phyloP scores from a whole-genome alignment of 2,888 invertebrate genomes.

The Mythimna albipuncta region DNA sequence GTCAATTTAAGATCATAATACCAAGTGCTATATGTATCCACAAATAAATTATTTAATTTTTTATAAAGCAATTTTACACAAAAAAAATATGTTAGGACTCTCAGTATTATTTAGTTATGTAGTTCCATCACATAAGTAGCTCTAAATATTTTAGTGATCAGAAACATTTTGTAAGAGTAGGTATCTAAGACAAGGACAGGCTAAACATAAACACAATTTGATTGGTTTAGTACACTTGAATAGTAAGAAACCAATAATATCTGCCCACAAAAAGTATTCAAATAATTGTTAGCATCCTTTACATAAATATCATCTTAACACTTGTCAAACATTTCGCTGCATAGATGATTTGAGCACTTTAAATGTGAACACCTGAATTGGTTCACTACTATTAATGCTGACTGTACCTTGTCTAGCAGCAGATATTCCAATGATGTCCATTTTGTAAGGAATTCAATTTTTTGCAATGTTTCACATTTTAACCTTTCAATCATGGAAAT shows the following conservation, averaged over 20 bases:
- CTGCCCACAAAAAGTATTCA: neutral
- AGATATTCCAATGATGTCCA: conserved; percentile 4
- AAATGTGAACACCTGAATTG: neutral
- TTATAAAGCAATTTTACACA: too few species aligned
- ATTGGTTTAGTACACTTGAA: neutral
- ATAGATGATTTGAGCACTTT: neutral
- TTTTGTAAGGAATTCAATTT: neutral
- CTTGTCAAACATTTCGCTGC: neutral
- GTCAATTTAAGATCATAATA: too few species aligned
- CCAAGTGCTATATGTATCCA: too few species aligned
- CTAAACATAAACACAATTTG: neutral
- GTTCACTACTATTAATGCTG: neutral
- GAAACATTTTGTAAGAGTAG: neutral
- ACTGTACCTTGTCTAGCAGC: neutral
- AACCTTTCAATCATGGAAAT: neutral
- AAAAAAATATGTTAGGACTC: too few species aligned
- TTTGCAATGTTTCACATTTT: neutral
- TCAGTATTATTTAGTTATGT: neutral
- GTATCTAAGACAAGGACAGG: neutral
- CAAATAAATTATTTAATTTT: too few species aligned
- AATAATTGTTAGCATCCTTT: neutral
- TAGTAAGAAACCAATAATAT: neutral
- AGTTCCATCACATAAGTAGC: neutral
- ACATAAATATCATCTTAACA: neutral
- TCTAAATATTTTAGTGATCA: neutral